phyloP scores from a whole-genome alignment of 2,113 vertebrate species.

The Bucco capensis region DNA sequence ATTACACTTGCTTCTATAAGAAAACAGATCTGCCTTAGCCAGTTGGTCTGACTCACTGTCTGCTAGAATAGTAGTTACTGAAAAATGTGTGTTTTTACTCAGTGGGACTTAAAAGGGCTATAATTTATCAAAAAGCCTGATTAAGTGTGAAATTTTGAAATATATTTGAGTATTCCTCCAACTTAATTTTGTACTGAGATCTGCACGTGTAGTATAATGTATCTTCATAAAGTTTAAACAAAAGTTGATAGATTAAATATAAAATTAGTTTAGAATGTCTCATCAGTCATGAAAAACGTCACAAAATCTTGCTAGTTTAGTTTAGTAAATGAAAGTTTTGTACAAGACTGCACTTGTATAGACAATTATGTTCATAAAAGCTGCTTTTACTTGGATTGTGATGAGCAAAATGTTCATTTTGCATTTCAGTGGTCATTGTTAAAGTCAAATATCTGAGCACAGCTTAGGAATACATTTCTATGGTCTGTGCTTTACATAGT shows the following conservation, averaged over 20 bases:
- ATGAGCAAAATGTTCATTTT: neutral
- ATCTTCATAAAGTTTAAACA: constrained; percentile 33
- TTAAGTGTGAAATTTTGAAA: constrained; percentile 26
- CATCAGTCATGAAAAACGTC: neutral
- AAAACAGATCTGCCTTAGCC: neutral
- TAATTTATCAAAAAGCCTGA: neutral
- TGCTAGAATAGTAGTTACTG: neutral
- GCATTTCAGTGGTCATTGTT: neutral
- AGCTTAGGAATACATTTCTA: neutral
- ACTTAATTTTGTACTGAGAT: constrained; percentile 27
- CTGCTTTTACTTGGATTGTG: neutral
- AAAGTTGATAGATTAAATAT: constrained; percentile 33
- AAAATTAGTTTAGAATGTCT: constrained; percentile 17
- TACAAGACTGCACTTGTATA: neutral
- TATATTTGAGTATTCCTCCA: neutral
- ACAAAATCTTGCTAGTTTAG: neutral
- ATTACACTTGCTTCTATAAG: neutral
- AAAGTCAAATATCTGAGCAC: neutral
- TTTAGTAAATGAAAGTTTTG: neutral
- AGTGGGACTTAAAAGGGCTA: neutral
- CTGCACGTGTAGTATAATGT: neutral
- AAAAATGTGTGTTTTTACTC: neutral
- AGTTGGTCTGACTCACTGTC: neutral
- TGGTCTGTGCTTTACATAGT: neutral
- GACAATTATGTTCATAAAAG: neutral